A percentile compares a stretch with the other conserved stretches of the same genome.
Evolutionary conservation across 2,888 invertebrate species (phyloP).

Genomic region (Dryococelus australis): DNA sequence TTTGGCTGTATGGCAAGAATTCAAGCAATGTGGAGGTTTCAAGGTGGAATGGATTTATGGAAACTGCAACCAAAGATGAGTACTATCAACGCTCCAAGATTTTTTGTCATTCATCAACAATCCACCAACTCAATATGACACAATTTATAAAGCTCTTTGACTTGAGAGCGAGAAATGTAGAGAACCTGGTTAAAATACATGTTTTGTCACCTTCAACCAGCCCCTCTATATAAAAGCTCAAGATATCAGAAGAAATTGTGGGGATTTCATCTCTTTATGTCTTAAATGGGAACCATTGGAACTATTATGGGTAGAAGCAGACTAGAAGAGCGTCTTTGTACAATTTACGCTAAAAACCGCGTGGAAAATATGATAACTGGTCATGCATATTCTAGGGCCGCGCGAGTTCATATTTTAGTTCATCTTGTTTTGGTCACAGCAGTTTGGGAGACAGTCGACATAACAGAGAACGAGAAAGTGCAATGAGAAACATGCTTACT

Average conservation of each 20-base stretch:
- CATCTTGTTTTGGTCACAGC: neutral
- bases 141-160: neutral
- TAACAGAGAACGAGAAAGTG: neutral
- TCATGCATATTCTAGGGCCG: neutral
- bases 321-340: neutral
- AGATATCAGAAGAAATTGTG: neutral
- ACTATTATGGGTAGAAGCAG: neutral
- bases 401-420: neutral
- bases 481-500: too few species aligned
- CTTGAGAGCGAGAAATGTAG: neutral
- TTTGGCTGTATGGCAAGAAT: too few species aligned
- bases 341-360: neutral
- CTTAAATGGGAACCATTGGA: neutral
- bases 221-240: too few species aligned
- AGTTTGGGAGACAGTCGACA: slow-evolving; percentile 5
- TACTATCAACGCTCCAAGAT: neutral
- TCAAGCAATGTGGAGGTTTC: too few species aligned
- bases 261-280: neutral
- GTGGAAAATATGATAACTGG: neutral
- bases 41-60: too few species aligned
- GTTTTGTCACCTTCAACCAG: too few species aligned
- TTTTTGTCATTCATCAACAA: slow-evolving; percentile 3
- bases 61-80: too few species aligned
- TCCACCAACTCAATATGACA: neutral
- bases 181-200: neutral